phyloP scores from a whole-genome alignment of 2,113 vertebrate species.

The Mirounga angustirostris region DNA sequence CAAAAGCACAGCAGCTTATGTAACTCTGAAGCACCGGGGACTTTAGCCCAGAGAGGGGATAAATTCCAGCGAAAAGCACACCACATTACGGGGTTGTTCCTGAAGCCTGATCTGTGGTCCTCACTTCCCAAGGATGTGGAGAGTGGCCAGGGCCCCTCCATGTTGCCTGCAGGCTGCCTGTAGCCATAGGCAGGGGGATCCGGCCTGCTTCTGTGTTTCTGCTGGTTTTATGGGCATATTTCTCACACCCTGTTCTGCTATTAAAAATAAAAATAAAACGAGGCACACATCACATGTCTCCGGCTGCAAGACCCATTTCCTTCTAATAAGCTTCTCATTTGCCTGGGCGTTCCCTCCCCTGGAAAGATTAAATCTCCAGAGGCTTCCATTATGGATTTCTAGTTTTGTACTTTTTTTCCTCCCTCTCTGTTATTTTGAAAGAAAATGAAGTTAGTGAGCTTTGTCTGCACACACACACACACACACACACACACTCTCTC shows the following conservation, averaged over 20 bases:
- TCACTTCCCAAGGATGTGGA: not conserved
- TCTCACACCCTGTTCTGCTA: conserved; percentile 71
- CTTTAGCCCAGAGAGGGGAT: not conserved
- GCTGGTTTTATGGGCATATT: conserved; percentile 45
- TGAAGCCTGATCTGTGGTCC: not conserved
- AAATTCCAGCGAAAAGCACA: not conserved
- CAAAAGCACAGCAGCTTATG: not conserved
- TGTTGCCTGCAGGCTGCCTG: not conserved
- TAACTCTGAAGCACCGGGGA: not conserved
- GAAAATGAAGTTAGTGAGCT: conserved; percentile 29
- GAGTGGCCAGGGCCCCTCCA: not conserved
- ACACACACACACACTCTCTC: no score
- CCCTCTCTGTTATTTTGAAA: conserved; percentile 33
- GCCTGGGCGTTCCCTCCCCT: conserved; percentile 24
- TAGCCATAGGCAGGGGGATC: not conserved
- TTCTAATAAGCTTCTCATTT: conserved; percentile 44
- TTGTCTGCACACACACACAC: not conserved
- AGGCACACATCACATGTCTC: conserved; percentile 52
- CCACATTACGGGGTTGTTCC: not conserved
- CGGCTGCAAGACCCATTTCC: conserved; percentile 59
- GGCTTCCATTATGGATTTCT: not conserved
- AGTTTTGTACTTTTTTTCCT: not conserved
- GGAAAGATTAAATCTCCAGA: conserved; percentile 44
- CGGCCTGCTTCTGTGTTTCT: not conserved
- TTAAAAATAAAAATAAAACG: conserved; percentile 73